Percentiles rank a stretch among this genome's conserved stretches.
phyloP scores from a whole-genome alignment of 2,888 invertebrate species.

The Euclidia mi region DNA sequence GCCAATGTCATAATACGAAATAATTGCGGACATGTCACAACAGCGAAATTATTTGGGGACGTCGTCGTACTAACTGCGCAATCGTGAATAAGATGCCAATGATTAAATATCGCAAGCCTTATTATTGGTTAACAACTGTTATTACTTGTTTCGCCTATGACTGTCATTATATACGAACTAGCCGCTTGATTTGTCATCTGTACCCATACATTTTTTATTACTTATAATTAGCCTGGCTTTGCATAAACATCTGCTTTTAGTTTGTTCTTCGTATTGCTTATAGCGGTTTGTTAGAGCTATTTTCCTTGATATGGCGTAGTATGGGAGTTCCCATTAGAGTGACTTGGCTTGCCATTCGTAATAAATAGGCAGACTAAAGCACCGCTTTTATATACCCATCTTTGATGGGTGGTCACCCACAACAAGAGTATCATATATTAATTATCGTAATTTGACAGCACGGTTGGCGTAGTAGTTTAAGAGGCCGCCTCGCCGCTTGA shows the following conservation, averaged over 20 bases:
- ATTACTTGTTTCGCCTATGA: conserved; percentile 79
- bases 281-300: too few relatives aligned
- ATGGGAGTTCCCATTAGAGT: too few relatives aligned
- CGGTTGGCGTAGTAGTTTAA: too few relatives aligned
- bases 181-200: conserved; percentile 73
- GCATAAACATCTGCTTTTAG: conserved; percentile 26
- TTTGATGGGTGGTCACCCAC: too few relatives aligned
- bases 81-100: conserved; percentile 71
- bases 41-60: conserved; percentile 75
- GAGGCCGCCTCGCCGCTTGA: too few relatives aligned
- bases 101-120: conserved; percentile 79
- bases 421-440: too few relatives aligned
- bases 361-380: too few relatives aligned
- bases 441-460: too few relatives aligned
- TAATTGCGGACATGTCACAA: conserved; percentile 70
- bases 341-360: too few relatives aligned
- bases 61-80: conserved; percentile 70
- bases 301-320: too few relatives aligned
- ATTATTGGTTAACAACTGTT: conserved; percentile 82
- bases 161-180: conserved; percentile 73
- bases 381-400: too few relatives aligned
- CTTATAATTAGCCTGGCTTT: conserved; percentile 48
- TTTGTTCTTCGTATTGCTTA: conserved; percentile 20
- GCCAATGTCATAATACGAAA: conserved; percentile 77
- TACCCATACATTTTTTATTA: conserved; percentile 52